Evolutionary conservation across 2,113 vertebrate species (phyloP).

Genomic region (Cinclus mexicanus): DNA sequence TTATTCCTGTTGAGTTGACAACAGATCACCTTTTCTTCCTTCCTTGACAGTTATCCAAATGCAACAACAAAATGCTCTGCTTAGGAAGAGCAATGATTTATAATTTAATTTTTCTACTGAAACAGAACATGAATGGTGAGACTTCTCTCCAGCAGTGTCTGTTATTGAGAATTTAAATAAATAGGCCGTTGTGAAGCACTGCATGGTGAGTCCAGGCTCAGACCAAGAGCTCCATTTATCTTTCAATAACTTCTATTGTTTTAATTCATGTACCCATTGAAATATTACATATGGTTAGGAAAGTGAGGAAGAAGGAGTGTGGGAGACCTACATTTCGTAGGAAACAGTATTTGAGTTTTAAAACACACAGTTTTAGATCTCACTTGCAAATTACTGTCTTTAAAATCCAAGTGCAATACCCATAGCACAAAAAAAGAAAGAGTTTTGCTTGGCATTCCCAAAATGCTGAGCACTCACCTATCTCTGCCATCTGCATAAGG

Average conservation of each 20-base stretch:
- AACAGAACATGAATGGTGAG: background rate
- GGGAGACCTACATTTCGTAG: background rate
- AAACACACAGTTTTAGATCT: background rate
- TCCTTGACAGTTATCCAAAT: conserved; percentile 59
- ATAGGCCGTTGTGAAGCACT: background rate
- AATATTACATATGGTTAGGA: background rate
- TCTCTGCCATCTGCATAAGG: background rate
- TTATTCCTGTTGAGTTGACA: conserved; percentile 64
- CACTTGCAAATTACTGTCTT: background rate
- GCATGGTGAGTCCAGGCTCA: background rate
- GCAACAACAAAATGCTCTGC: conserved; percentile 41
- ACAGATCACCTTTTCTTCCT: conserved; percentile 61
- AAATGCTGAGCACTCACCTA: background rate
- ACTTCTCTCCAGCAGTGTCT: background rate
- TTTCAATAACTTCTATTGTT: conserved; percentile 10
- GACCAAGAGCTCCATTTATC: background rate
- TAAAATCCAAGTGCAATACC: background rate
- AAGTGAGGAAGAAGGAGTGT: background rate
- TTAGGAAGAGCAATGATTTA: conserved; percentile 45
- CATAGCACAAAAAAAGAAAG: background rate
- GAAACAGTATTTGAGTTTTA: background rate
- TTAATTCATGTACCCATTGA: background rate
- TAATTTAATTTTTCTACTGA: conserved; percentile 11
- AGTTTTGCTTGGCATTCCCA: background rate
- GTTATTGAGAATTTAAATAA: background rate